Evolutionary conservation across 2,888 invertebrate species (phyloP).

Genomic region (Pammene aurita): DNA sequence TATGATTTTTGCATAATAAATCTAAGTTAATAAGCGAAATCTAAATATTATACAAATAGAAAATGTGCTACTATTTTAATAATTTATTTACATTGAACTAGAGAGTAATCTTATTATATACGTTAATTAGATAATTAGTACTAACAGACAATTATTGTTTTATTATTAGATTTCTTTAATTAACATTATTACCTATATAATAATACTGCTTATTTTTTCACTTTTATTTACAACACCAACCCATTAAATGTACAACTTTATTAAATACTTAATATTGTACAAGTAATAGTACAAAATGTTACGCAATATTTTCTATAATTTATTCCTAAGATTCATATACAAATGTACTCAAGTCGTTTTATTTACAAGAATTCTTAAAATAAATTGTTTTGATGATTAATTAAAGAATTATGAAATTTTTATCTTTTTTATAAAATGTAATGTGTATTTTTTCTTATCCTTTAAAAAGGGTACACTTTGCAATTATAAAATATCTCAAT

Average conservation of each 20-base stretch:
- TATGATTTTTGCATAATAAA: slow-evolving; percentile 24
- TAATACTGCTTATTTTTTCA: slow-evolving; percentile 33
- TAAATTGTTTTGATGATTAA: no score
- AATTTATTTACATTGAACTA: slow-evolving; percentile 19
- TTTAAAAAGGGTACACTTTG: no score
- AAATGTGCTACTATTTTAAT: slow-evolving; percentile 3
- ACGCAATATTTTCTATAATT: neutral
- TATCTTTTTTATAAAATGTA: no score
- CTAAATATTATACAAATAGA: slow-evolving; percentile 39
- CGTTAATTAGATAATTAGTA: slow-evolving; percentile 45
- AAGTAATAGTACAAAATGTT: neutral
- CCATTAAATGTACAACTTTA: slow-evolving; percentile 17
- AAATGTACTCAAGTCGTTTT: no score
- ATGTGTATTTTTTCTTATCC: no score
- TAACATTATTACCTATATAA: slow-evolving; percentile 5
- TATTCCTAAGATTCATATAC: no score
- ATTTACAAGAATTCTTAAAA: no score
- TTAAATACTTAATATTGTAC: neutral
- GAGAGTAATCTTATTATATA: slow-evolving; percentile 50
- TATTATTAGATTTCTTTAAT: slow-evolving; percentile 40
- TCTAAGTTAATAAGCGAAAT: slow-evolving; percentile 32
- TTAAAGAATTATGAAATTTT: no score
- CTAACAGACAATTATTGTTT: slow-evolving; percentile 50
- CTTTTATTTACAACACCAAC: slow-evolving; percentile 28
- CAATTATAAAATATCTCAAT: no score